phyloP scores from a whole-genome alignment of 1,140 invertebrate species.

The Antheraea mylitta region DNA sequence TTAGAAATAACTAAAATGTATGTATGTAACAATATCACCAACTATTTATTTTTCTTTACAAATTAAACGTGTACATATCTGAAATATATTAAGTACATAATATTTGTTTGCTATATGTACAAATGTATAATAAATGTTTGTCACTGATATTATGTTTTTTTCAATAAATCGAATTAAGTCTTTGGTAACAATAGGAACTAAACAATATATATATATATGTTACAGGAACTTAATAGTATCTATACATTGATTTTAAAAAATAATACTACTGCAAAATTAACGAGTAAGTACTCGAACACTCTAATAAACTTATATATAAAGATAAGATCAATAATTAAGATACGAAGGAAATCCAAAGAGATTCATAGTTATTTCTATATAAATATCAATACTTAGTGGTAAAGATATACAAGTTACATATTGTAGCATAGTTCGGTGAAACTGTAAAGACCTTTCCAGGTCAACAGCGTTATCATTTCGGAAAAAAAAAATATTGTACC shows the following conservation, averaged over 20 bases:
- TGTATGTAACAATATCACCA: slow-evolving; percentile 36
- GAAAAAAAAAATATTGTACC: too few species aligned
- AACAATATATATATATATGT: background rate
- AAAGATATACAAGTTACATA: background rate
- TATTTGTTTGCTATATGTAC: slow-evolving; percentile 66
- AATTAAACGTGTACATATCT: slow-evolving; percentile 64
- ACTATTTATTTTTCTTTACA: slow-evolving; percentile 66
- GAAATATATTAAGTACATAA: slow-evolving; percentile 59
- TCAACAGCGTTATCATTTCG: too few species aligned
- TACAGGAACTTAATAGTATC: too few species aligned
- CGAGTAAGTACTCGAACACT: too few species aligned
- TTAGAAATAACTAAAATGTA: slow-evolving; percentile 56
- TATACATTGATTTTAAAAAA: too few species aligned
- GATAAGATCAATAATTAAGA: background rate
- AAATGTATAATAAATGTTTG: slow-evolving; percentile 72
- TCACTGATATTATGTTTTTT: background rate
- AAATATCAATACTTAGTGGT: background rate
- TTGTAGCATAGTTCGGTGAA: too few species aligned
- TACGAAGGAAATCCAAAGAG: background rate
- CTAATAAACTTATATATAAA: background rate
- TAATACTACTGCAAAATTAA: too few species aligned
- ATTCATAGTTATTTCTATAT: background rate
- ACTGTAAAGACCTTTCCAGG: too few species aligned
- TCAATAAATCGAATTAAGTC: slow-evolving; percentile 5
- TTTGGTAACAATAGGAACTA: slow-evolving; percentile 26